phyloP scores from a whole-genome alignment of 2,113 vertebrate species.

The Lophura nycthemera region DNA sequence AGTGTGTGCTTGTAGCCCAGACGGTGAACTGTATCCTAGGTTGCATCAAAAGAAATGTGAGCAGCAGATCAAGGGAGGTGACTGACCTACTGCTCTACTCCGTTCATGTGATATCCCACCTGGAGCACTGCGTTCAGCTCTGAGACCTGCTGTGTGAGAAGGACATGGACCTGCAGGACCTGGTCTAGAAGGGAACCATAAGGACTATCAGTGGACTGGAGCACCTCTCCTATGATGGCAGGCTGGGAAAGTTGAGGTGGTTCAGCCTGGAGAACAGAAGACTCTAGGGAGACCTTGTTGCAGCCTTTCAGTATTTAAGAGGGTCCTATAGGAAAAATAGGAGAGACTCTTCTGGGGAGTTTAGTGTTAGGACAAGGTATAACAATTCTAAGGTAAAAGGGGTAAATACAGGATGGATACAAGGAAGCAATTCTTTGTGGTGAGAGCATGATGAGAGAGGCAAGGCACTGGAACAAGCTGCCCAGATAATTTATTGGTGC shows the following conservation, averaged over 20 bases:
- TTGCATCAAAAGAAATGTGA: background rate
- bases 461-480: background rate
- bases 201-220: background rate
- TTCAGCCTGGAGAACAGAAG: background rate
- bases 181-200: background rate
- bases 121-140: background rate
- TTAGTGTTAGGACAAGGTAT: background rate
- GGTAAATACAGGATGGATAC: background rate
- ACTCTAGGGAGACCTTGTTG: background rate
- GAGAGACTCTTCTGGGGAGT: background rate
- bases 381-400: background rate
- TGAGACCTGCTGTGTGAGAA: too few relatives aligned
- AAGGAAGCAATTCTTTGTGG: background rate
- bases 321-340: background rate
- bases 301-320: background rate
- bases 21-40: background rate
- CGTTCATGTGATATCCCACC: background rate
- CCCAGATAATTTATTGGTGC: background rate
- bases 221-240: background rate
- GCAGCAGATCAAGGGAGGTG: background rate
- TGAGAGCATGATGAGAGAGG: background rate
- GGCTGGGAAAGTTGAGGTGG: background rate
- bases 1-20: background rate
- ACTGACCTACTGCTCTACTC: background rate
- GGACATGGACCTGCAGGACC: background rate